Evolutionary conservation across 2,888 invertebrate species (phyloP).

Genomic region (Empis stercorea): DNA sequence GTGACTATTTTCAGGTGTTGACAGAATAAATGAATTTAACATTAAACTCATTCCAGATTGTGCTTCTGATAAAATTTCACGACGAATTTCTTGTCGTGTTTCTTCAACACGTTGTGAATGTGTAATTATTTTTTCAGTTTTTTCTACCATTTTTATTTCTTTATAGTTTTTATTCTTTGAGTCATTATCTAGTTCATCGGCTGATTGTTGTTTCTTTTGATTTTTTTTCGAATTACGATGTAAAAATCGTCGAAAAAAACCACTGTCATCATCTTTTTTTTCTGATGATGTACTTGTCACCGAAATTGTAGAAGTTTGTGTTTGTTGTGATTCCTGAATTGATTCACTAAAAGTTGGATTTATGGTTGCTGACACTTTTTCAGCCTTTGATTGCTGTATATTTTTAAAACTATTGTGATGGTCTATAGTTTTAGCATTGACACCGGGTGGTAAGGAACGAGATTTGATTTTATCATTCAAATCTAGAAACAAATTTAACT

Average conservation of each 20-base stretch:
- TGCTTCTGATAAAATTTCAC: constrained; percentile 40
- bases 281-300: constrained; percentile 4
- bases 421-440: constrained; percentile 23
- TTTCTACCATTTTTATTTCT: constrained; percentile 2
- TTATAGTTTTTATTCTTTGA: constrained; percentile 10
- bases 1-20: constrained; percentile 1
- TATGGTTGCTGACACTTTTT: constrained; percentile 12
- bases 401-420: constrained; percentile 15
- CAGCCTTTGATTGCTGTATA: constrained; percentile 16
- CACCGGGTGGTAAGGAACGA: constrained; percentile 30
- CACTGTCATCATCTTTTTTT: constrained; percentile 37
- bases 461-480: constrained; percentile 26
- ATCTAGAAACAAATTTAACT: constrained; percentile 7
- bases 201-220: constrained; percentile 6
- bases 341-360: constrained; percentile 7
- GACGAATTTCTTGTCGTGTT: constrained; percentile 33
- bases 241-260: constrained; percentile 52
- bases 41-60: constrained; percentile 35
- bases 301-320: constrained; percentile 3
- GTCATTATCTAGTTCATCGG: constrained; percentile 12
- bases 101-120: constrained; percentile 27
- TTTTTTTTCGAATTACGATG: constrained; percentile 49
- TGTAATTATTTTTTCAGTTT: constrained; percentile 4
- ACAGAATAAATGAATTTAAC: constrained; percentile 22
- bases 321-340: background rate